Evolutionary conservation across 92 coral and sea anemone genomes (phyloP).

Genomic region (Zoanthus sociatus): DNA sequence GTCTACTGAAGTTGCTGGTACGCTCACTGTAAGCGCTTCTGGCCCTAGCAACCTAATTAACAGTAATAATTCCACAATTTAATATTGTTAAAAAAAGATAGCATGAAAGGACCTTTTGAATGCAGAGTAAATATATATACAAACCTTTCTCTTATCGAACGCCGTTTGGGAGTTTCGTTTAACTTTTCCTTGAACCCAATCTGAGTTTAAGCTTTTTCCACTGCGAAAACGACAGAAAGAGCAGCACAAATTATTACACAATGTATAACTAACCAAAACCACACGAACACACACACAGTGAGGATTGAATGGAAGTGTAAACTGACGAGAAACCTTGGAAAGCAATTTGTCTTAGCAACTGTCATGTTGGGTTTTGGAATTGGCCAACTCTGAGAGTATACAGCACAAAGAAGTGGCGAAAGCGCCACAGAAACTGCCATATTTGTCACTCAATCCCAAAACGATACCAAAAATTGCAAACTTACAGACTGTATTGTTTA

Average conservation of each 20-base stretch:
- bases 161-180: slow-evolving; percentile 20
- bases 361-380: slow-evolving; percentile 75
- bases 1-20: background rate
- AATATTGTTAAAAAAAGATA: background rate
- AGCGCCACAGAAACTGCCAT: slow-evolving; percentile 67
- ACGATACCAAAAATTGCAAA: slow-evolving; percentile 31
- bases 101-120: background rate
- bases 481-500: slow-evolving; percentile 75
- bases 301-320: background rate
- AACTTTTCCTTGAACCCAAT: slow-evolving; percentile 68
- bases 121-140: background rate
- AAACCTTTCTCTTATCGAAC: slow-evolving; percentile 24
- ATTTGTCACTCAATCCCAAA: slow-evolving; percentile 37
- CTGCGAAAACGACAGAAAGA: slow-evolving; percentile 45
- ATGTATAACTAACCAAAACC: no score
- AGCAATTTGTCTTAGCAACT: slow-evolving; percentile 70
- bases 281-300: no score
- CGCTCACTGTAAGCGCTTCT: slow-evolving; percentile 44
- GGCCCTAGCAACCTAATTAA: slow-evolving; percentile 54
- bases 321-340: slow-evolving; percentile 66
- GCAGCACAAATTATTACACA: background rate
- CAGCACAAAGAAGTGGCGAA: slow-evolving; percentile 48
- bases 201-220: slow-evolving; percentile 84
- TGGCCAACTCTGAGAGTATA: slow-evolving; percentile 87
- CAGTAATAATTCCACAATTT: slow-evolving; percentile 18